Percentiles rank a stretch among this genome's conserved stretches.
phyloP scores from a whole-genome alignment of 1,140 invertebrate genomes.

The Drosophila tropicalis region DNA sequence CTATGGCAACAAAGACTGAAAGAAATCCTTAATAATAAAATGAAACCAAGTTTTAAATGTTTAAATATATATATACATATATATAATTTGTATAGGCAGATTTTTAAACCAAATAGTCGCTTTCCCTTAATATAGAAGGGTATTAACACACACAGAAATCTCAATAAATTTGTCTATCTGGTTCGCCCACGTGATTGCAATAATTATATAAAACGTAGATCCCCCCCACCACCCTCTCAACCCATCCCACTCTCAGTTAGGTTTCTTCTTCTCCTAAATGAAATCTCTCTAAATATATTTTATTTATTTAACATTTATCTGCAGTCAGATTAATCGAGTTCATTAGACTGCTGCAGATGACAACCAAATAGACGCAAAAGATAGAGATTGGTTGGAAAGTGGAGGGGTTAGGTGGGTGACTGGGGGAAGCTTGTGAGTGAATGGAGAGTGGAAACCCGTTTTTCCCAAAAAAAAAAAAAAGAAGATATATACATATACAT shows the following conservation, averaged over 20 bases:
- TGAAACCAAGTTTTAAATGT: neutral
- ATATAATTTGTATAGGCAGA: too few species aligned
- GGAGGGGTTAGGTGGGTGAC: neutral
- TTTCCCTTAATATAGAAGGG: too few species aligned
- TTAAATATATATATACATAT: too few species aligned
- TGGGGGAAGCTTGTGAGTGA: too few species aligned
- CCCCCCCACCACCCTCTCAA: neutral
- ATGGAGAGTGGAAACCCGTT: neutral
- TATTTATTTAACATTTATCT: constrained; percentile 12
- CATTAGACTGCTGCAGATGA: constrained; percentile 12
- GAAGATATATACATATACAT: too few species aligned
- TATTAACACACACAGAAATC: neutral
- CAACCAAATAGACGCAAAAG: constrained; percentile 1
- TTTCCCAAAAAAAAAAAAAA: neutral
- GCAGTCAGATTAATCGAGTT: constrained; percentile 7
- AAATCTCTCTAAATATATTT: constrained; percentile 5
- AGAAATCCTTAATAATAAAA: neutral
- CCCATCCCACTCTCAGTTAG: neutral
- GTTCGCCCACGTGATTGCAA: constrained; percentile 6
- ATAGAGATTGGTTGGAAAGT: neutral
- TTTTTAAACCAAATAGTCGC: too few species aligned
- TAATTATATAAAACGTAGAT: constrained; percentile 5
- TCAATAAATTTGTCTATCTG: neutral
- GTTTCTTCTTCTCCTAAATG: neutral
- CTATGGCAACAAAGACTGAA: neutral